These are phyloP conservation scores for Squalus acanthias DNA, from an alignment of 2,797 vertebrate species.

Conservation along the genomic window DNA sequence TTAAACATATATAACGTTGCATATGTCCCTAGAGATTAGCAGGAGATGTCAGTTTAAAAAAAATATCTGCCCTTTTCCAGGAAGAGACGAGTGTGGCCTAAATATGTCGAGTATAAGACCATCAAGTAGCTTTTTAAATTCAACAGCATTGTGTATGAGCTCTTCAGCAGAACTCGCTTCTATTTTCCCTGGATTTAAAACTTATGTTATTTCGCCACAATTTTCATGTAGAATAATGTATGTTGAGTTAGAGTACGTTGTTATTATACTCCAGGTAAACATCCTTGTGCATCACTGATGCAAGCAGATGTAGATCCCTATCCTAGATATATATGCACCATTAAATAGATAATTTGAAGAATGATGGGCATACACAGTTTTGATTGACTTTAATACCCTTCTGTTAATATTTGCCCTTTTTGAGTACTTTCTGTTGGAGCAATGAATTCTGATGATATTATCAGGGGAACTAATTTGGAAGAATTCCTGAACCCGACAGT, in stretches of 20 bases:
- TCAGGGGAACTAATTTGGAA: conserved; percentile 23
- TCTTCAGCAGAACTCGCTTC: neutral
- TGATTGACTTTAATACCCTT: conserved; percentile 8
- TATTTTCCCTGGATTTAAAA: neutral
- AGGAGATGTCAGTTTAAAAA: neutral
- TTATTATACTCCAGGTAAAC: neutral
- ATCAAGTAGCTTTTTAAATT: neutral
- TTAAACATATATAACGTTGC: neutral
- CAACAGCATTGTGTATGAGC: too few species aligned
- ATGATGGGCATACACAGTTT: neutral
- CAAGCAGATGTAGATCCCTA: neutral
- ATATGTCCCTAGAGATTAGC: neutral
- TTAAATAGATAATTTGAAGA: neutral
- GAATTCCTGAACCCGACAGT: conserved; percentile 13
- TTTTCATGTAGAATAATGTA: neutral
- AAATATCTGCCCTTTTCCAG: neutral
- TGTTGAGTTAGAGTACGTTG: neutral
- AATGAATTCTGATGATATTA: neutral
- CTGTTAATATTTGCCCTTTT: neutral
- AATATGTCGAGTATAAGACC: neutral
- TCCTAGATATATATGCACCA: neutral
- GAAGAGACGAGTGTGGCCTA: neutral
- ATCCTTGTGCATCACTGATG: neutral
- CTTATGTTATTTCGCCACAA: neutral
- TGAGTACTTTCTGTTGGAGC: neutral